Conservation (phyloP, 2,888 invertebrate genomes). For the Chaetogeoica ovagalla region DNA sequence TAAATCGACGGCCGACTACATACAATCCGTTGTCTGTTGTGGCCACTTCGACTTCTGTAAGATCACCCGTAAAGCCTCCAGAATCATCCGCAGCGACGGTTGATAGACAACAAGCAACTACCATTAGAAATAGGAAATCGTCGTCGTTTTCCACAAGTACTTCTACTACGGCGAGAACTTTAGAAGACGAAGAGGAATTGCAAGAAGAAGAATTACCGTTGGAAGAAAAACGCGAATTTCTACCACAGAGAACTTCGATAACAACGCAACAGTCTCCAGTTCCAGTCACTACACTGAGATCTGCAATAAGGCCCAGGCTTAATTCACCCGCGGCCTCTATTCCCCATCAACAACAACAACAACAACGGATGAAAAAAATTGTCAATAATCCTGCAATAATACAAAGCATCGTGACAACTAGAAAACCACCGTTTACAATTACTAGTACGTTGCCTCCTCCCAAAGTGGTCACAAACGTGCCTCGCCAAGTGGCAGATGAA, state of each 20-base stretch:
- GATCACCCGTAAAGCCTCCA: neutral
- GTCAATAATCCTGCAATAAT: conserved; percentile 33
- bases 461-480: neutral
- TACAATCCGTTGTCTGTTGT: conserved; percentile 27
- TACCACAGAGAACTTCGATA: neutral
- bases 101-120: conserved; percentile 19
- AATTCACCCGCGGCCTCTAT: neutral
- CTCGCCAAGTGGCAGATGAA: conserved; percentile 3
- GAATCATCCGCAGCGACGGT: neutral
- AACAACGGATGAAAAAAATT: conserved; percentile 48
- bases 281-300: conserved; percentile 31
- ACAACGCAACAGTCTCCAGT: neutral
- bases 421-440: conserved; percentile 24
- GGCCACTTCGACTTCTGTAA: neutral
- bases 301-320: conserved; percentile 18
- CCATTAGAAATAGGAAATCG: conserved; percentile 26
- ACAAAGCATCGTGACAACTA: conserved; percentile 27
- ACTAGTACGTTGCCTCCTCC: conserved; percentile 23
- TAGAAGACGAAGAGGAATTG: conserved; percentile 14
- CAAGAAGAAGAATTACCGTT: neutral
- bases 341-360: conserved; percentile 15
- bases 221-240: conserved; percentile 29
- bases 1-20: conserved; percentile 32
- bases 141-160: conserved; percentile 7
- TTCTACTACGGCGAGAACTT: conserved; percentile 5